phyloP scores from a whole-genome alignment of 2,113 vertebrate species.

The Gallinago jamesoni region DNA sequence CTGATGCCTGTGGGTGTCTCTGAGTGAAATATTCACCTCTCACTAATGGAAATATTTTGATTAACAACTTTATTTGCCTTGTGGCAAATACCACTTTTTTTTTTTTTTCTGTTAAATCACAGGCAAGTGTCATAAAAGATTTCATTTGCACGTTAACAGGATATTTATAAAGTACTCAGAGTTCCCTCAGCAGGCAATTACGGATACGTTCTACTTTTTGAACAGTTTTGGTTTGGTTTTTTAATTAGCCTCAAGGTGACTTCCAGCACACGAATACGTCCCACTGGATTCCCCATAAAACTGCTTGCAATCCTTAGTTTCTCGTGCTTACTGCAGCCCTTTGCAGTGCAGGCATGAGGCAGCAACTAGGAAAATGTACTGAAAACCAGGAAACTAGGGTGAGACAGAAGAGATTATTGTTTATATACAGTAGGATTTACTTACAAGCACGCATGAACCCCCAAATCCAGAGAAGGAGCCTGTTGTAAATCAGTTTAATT shows the following conservation, averaged over 20 bases:
- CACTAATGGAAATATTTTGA: slow-evolving; percentile 12
- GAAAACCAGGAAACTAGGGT: background rate
- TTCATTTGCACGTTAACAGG: slow-evolving; percentile 4
- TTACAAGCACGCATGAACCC: accelerated
- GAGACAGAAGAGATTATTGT: background rate
- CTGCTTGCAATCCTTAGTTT: background rate
- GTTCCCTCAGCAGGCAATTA: background rate
- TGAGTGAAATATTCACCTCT: background rate
- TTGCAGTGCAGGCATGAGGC: background rate
- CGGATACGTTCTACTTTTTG: background rate
- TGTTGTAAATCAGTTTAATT: background rate
- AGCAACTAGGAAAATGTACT: background rate
- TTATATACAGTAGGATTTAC: background rate
- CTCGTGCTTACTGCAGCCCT: background rate
- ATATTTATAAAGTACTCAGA: background rate
- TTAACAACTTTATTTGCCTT: background rate
- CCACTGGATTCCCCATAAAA: background rate
- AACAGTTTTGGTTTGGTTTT: background rate
- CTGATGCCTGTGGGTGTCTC: background rate
- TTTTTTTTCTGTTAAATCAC: background rate
- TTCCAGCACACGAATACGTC: background rate
- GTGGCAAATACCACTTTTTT: background rate
- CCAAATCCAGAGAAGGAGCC: background rate
- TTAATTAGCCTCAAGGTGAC: background rate
- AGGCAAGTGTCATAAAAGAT: background rate